phyloP scores from a whole-genome alignment of 1,140 invertebrate genomes.

The Drosophila bifasciata region DNA sequence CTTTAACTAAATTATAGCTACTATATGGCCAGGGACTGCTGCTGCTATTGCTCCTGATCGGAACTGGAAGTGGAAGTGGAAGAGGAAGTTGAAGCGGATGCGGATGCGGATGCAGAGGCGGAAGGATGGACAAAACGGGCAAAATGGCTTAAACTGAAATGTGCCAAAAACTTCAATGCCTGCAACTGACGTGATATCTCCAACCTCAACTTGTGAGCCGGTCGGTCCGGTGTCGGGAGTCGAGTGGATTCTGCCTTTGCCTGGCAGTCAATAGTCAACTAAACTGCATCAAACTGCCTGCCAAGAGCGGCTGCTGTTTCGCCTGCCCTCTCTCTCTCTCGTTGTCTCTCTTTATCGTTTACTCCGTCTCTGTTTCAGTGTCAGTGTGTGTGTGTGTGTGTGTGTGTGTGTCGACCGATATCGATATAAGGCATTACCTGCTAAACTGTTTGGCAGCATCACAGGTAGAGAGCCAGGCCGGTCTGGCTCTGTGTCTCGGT shows the following conservation, averaged over 20 bases:
- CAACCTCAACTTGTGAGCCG: slow-evolving; percentile 47
- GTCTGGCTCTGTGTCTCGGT: slow-evolving; percentile 3
- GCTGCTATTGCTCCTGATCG: slow-evolving; percentile 3
- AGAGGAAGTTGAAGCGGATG: slow-evolving; percentile 27
- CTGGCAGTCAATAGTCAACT: slow-evolving; percentile 79
- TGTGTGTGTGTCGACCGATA: slow-evolving; percentile 41
- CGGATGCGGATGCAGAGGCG: slow-evolving; percentile 5
- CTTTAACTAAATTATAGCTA: slow-evolving; percentile 81
- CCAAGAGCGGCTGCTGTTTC: slow-evolving; percentile 48
- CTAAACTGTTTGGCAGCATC: slow-evolving; percentile 82
- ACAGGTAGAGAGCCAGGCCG: slow-evolving; percentile 23
- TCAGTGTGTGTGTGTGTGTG: background rate
- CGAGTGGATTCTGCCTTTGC: slow-evolving; percentile 36
- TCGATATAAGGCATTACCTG: slow-evolving; percentile 83
- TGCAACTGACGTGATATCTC: slow-evolving; percentile 75
- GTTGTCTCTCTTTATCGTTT: no score
- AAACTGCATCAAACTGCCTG: slow-evolving; percentile 77
- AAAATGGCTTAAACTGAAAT: slow-evolving; percentile 51
- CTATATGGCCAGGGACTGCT: slow-evolving; percentile 42
- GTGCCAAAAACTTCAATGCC: slow-evolving; percentile 70
- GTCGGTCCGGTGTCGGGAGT: slow-evolving; percentile 32
- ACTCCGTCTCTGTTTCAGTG: slow-evolving; percentile 20
- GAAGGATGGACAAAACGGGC: slow-evolving; percentile 28
- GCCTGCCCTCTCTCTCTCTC: slow-evolving; percentile 1
- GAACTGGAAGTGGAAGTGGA: slow-evolving; percentile 9